Evolutionary conservation across 1,140 invertebrate species (phyloP).

Genomic region (Drosophila ananassae): DNA sequence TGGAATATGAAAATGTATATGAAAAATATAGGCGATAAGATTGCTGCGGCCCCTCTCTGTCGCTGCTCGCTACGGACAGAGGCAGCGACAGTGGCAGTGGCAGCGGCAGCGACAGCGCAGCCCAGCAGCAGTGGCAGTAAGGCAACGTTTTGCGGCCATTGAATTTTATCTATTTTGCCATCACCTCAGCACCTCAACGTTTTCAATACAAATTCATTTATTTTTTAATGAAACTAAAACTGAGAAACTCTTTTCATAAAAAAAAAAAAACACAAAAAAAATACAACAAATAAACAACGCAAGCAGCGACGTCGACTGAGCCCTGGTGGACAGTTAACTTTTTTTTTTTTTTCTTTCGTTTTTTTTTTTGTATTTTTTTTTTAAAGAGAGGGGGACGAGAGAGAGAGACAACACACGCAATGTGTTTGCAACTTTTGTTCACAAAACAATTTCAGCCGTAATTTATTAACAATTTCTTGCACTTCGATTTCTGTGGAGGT

Average conservation of each 20-base stretch:
- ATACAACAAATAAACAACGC: slow-evolving; percentile 47
- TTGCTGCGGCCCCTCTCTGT: slow-evolving; percentile 18
- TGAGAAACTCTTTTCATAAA: not conserved
- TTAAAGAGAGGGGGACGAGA: not conserved
- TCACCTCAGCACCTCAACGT: slow-evolving; percentile 3
- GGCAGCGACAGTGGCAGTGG: slow-evolving; percentile 20
- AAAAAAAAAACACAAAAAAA: slow-evolving; percentile 13
- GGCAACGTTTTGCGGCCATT: not conserved
- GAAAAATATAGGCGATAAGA: slow-evolving; percentile 33
- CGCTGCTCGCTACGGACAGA: not conserved
- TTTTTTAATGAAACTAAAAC: slow-evolving; percentile 9
- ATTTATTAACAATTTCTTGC: slow-evolving; percentile 20
- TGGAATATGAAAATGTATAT: slow-evolving; percentile 20
- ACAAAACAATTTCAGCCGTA: slow-evolving; percentile 1
- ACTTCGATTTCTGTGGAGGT: slow-evolving; percentile 12
- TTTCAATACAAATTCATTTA: not conserved
- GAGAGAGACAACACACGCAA: slow-evolving; percentile 8
- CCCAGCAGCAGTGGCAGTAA: slow-evolving; percentile 16
- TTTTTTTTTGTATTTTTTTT: not conserved
- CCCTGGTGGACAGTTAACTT: slow-evolving; percentile 54
- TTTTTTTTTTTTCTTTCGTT: slow-evolving; percentile 1
- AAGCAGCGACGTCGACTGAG: slow-evolving; percentile 28
- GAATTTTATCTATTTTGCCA: slow-evolving; percentile 22
- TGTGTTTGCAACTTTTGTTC: slow-evolving; percentile 8
- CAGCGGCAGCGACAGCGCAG: slow-evolving; percentile 5